Base-by-base conservation (phyloP, 2,888 invertebrate genomes). In the Xanthia togata region DNA sequence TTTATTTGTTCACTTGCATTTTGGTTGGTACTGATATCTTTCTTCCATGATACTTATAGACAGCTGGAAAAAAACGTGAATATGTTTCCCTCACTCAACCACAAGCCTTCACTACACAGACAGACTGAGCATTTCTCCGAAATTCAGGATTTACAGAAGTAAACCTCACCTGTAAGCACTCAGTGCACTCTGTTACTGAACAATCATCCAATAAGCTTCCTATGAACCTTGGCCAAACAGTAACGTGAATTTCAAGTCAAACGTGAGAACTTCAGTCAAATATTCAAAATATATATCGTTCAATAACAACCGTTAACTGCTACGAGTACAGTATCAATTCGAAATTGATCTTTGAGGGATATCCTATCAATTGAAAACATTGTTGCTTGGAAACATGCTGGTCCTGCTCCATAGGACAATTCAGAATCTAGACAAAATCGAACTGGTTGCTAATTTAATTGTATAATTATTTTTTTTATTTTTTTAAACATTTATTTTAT, bases 1-100 rank as follows among this genome's bases (percentile, higher is more conserved):
- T 53, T 67, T 38, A 60, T 70, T 73, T 35, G 31, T 59, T 53
- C 23, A 67, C 26, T 70, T 70, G n/a, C 20, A 67, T 77, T 71
- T 72, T 74, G 12, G n/a, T 55, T 20, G 12, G n/a, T 55, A n/a
- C 41, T 14, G 5, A 26, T 14, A 55, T 23, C 17, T 20, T 26
- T n/a, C 6, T 60, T 60, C n/a, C 6, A 38, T 20, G 1, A 23
- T 12, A 31, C 12, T 31, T 12, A 44, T 8, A 31, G 17, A 64
- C 9, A 17, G 11, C 41, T 9, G 5, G 9, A n/a, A n/a, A 63
- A 38, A n/a, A 55, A 55, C 12, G 0, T 17, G 23, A 63, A 31
- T 31, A 17, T 44, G 23, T 57, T 44, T 47, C 35, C 5, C 9
- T 20, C 23, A 2, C 12, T 41, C 23, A 41, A 41, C 17, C 8